Percentiles rank a stretch among this genome's conserved stretches.
phyloP scores from a whole-genome alignment of 1,140 invertebrate genomes.

The Drosophila yakuba region DNA sequence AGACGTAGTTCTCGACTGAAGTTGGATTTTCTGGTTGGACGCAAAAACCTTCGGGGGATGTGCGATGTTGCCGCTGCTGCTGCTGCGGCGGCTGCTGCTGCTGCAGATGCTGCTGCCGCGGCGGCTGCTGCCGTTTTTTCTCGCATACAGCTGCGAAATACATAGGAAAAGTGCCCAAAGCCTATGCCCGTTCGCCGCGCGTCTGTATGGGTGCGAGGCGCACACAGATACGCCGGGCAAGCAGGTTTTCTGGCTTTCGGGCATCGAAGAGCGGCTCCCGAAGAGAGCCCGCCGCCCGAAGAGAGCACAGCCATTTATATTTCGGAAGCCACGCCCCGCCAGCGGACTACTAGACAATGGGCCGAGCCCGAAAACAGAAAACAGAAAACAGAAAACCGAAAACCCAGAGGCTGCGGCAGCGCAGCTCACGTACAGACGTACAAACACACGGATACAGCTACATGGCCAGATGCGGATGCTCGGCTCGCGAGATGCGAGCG shows the following conservation, averaged over 20 bases:
- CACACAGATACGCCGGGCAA: slow-evolving; percentile 40
- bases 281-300: slow-evolving; percentile 22
- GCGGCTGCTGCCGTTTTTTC: slow-evolving; percentile 46
- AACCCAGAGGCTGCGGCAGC: slow-evolving; percentile 76
- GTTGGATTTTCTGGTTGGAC: slow-evolving; percentile 84
- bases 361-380: slow-evolving; percentile 38
- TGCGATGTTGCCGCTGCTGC: slow-evolving; percentile 68
- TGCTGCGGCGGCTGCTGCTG: slow-evolving; percentile 43
- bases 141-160: slow-evolving; percentile 35
- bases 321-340: slow-evolving; percentile 80
- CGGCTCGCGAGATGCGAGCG: too few species aligned
- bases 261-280: slow-evolving; percentile 28
- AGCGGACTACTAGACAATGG: slow-evolving; percentile 81
- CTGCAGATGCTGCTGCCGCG: slow-evolving; percentile 43
- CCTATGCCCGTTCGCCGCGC: slow-evolving; percentile 41
- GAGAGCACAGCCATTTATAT: slow-evolving; percentile 79
- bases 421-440: slow-evolving; percentile 56
- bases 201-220: slow-evolving; percentile 28
- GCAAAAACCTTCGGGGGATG: slow-evolving; percentile 84
- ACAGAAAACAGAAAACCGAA: slow-evolving; percentile 1
- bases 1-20: slow-evolving; percentile 85
- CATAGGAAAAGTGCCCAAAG: slow-evolving; percentile 53
- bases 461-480: too few species aligned
- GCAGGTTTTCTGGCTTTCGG: slow-evolving; percentile 47
- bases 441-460: slow-evolving; percentile 30